A percentile compares a stretch with the other conserved stretches of the same genome.
phyloP scores from a whole-genome alignment of 2,888 invertebrate genomes.

The Cerastis leucographa region DNA sequence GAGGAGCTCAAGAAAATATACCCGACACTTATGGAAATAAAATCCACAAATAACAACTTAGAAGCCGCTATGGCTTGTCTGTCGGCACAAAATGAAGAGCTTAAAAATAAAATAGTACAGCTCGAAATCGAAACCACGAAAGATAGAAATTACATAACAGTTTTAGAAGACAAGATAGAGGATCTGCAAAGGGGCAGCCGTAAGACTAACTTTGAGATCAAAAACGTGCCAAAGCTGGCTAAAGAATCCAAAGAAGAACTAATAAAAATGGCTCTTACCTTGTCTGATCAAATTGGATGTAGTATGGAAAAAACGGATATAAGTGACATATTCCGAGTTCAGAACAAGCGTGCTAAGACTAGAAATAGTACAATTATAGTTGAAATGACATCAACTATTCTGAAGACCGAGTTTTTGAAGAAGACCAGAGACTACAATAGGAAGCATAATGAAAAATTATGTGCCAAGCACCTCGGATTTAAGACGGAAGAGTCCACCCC shows the following conservation, averaged over 20 bases:
- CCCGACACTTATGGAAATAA: neutral
- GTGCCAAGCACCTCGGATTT: neutral
- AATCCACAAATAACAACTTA: neutral
- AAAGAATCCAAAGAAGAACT: neutral
- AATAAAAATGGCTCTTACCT: neutral
- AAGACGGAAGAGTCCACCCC: neutral
- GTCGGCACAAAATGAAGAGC: slow-evolving; percentile 11
- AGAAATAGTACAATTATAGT: too few species aligned
- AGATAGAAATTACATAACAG: neutral
- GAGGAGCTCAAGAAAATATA: neutral
- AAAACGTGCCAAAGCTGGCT: neutral
- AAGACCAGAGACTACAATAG: too few species aligned
- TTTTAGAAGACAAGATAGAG: slow-evolving; percentile 2
- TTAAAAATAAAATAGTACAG: neutral
- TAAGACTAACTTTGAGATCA: neutral
- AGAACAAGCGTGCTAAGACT: neutral
- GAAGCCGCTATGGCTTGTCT: neutral
- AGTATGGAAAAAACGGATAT: neutral
- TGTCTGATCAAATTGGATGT: neutral
- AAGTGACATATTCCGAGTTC: neutral
- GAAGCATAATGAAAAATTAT: too few species aligned
- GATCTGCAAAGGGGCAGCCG: neutral
- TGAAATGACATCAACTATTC: too few species aligned
- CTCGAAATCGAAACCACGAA: neutral
- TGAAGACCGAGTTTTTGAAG: too few species aligned